These are phyloP conservation scores for Macrotrachela quadricornifera DNA, from an alignment of 1,140 invertebrate species.

Conservation along the genomic window DNA sequence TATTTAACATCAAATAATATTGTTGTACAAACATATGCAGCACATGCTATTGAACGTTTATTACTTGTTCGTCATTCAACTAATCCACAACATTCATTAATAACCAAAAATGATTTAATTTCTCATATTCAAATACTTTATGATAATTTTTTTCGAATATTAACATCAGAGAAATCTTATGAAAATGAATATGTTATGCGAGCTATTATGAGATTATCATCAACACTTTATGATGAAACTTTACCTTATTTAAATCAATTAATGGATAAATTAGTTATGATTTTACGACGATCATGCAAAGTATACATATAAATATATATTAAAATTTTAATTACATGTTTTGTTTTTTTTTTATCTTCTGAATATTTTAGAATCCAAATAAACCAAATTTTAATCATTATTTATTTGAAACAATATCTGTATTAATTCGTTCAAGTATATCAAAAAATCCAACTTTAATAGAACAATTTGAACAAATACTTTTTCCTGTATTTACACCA, in stretches of 20 bases:
- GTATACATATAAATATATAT: slow-evolving; percentile 14
- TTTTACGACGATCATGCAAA: slow-evolving; percentile 58
- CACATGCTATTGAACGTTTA: slow-evolving; percentile 68
- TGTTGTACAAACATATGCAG: slow-evolving; percentile 83
- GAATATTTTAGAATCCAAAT: slow-evolving; percentile 51
- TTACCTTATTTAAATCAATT: slow-evolving; percentile 54
- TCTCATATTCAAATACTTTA: slow-evolving; percentile 40
- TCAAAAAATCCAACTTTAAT: slow-evolving; percentile 53
- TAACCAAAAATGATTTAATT: slow-evolving; percentile 32
- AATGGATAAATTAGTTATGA: slow-evolving; percentile 58
- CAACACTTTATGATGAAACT: slow-evolving; percentile 53
- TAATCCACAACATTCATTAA: slow-evolving; percentile 19
- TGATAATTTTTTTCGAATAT: slow-evolving; percentile 47
- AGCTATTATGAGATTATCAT: slow-evolving; percentile 68
- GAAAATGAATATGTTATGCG: slow-evolving; percentile 88
- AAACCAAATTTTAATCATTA: slow-evolving; percentile 94
- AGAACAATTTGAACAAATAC: slow-evolving; percentile 60
- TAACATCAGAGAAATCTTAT: slow-evolving; percentile 47
- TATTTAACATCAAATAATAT: slow-evolving; percentile 45
- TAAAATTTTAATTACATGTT: neutral
- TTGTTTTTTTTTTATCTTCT: slow-evolving; percentile 9
- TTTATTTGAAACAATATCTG: slow-evolving; percentile 71
- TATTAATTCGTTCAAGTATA: slow-evolving; percentile 65
- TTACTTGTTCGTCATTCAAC: slow-evolving; percentile 44
- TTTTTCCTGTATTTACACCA: slow-evolving; percentile 76